Conservation (phyloP, 2,888 invertebrate species). For the Blastobasis lacticolella region DNA sequence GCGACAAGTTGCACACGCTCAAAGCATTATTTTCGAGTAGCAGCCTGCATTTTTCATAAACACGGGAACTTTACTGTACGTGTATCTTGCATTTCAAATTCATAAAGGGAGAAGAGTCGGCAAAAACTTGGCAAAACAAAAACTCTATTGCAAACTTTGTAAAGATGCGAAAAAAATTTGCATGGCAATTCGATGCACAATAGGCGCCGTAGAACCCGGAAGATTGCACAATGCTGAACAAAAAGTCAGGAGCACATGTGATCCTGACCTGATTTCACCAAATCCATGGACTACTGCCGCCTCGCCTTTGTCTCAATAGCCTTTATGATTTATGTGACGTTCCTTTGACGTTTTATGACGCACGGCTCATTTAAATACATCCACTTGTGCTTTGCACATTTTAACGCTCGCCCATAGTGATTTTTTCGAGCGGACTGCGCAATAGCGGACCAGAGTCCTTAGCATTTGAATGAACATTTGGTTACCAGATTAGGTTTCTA, state of each 20-base stretch:
- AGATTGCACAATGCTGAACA: conserved; percentile 62
- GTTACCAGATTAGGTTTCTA: conserved; percentile 69
- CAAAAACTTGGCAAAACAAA: conserved; percentile 31
- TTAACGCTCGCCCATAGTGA: conserved; percentile 46
- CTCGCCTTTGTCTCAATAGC: conserved; percentile 50
- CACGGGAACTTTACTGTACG: not conserved
- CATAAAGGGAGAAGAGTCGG: conserved; percentile 4
- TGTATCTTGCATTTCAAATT: not conserved
- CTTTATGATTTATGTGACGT: conserved; percentile 69
- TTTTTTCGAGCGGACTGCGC: conserved; percentile 51
- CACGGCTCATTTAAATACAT: conserved; percentile 67
- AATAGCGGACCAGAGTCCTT: conserved; percentile 41
- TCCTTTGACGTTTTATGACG: conserved; percentile 67
- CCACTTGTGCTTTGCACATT: conserved; percentile 68
- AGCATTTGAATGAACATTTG: conserved; percentile 70
- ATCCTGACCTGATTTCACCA: conserved; percentile 67
- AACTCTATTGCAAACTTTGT: conserved; percentile 17
- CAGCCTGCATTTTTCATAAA: too few relatives aligned
- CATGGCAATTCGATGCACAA: conserved; percentile 46
- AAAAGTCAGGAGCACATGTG: conserved; percentile 62
- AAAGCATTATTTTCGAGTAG: too few relatives aligned
- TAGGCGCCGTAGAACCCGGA: conserved; percentile 51
- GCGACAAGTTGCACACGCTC: not conserved
- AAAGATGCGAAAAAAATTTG: conserved; percentile 53
- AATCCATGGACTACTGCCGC: conserved; percentile 45